phyloP scores from a whole-genome alignment of 2,888 invertebrate genomes.

The Itoplectis maculator region DNA sequence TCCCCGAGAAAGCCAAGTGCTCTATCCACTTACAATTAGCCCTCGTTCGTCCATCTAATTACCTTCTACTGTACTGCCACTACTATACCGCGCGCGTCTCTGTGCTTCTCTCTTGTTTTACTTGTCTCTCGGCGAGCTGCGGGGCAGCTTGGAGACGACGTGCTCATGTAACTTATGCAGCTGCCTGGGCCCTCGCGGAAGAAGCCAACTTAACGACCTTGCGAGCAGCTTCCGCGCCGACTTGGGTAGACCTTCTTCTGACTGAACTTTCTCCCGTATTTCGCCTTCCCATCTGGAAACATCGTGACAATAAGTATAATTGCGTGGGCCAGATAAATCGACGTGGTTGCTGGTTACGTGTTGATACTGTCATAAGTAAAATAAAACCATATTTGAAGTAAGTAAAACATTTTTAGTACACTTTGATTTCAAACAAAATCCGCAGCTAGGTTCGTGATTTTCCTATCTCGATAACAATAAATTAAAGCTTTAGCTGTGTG shows the following conservation, averaged over 20 bases:
- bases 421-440: no score
- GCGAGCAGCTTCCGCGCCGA: background rate
- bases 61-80: constrained; percentile 13
- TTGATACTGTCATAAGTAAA: no score
- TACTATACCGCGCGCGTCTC: constrained; percentile 1
- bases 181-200: background rate
- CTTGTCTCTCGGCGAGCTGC: background rate
- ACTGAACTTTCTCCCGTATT: background rate
- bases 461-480: no score
- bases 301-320: background rate
- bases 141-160: background rate
- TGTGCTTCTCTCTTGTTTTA: constrained; percentile 12
- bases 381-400: no score
- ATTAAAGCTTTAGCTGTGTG: no score
- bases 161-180: constrained; percentile 15
- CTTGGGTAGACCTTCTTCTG: background rate
- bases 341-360: no score
- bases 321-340: background rate
- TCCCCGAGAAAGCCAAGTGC: constrained; percentile 39
- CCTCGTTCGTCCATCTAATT: constrained; percentile 54
- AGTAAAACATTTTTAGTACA: no score
- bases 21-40: constrained; percentile 58
- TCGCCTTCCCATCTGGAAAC: background rate
- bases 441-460: no score
- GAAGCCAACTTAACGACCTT: constrained; percentile 1